These are phyloP conservation scores for Cosmia pyralina DNA, from an alignment of 2,888 invertebrate genomes.

Conservation along the genomic window DNA sequence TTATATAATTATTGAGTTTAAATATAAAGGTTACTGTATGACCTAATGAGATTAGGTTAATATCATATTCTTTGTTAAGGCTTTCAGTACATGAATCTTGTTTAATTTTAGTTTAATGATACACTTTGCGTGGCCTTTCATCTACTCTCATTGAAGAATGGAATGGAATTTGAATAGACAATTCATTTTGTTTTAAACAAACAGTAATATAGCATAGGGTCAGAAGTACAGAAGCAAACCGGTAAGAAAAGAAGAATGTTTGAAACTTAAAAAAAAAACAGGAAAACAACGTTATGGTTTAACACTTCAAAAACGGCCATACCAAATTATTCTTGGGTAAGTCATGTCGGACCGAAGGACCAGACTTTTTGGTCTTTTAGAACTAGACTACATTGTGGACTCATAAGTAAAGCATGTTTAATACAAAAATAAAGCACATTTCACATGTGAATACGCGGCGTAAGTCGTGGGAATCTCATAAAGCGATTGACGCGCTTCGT, in stretches of 20 bases:
- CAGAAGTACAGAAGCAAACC: background rate
- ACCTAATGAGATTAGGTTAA: conserved; percentile 53
- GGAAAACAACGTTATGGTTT: background rate
- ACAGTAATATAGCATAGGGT: background rate
- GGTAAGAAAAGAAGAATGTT: background rate
- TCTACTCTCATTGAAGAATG: background rate
- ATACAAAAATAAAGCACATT: conserved; percentile 41
- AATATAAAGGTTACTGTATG: conserved; percentile 55
- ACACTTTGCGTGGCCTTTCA: background rate
- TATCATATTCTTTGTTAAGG: conserved; percentile 22
- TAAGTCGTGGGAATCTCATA: conserved; percentile 76
- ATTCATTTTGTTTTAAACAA: background rate
- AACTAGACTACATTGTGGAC: background rate
- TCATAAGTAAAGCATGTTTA: conserved; percentile 15
- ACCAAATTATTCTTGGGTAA: background rate
- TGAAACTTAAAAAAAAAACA: background rate
- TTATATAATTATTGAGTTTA: conserved; percentile 57
- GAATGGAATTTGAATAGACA: background rate
- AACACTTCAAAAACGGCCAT: no score
- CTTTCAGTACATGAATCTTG: conserved; percentile 16
- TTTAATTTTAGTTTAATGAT: conserved; percentile 33
- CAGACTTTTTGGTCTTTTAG: background rate
- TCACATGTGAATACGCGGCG: conserved; percentile 34
- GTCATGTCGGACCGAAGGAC: background rate
- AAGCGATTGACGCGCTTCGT: conserved; percentile 78